Conservation (phyloP, 2,113 vertebrate species). For the Oncorhynchus tshawytscha region DNA sequence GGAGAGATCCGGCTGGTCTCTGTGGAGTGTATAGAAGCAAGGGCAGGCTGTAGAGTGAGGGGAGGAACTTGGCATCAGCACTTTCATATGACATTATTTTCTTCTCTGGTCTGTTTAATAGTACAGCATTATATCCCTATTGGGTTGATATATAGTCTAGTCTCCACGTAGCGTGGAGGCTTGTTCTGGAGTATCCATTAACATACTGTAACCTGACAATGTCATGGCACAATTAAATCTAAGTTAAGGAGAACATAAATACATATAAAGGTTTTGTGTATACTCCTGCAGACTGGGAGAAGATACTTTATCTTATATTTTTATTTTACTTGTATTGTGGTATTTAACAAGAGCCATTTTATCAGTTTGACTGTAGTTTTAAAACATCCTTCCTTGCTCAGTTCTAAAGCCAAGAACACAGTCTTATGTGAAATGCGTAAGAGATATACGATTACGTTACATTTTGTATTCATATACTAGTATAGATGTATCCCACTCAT, state of each 20-base stretch:
- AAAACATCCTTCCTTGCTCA: not conserved
- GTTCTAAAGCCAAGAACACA: not conserved
- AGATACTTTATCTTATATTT: no score
- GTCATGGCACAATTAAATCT: not conserved
- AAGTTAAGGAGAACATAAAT: not conserved
- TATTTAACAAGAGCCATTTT: not conserved
- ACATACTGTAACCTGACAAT: not conserved
- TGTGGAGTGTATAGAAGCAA: slow-evolving; percentile 23
- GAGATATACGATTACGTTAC: no score
- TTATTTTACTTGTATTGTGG: no score
- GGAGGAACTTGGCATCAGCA: slow-evolving; percentile 42
- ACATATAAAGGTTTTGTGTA: no score
- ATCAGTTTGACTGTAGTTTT: not conserved
- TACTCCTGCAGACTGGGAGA: no score
- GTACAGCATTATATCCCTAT: not conserved
- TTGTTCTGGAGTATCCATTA: not conserved
- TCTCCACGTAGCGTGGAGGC: not conserved
- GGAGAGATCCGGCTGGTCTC: slow-evolving; percentile 25
- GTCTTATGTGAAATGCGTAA: not conserved
- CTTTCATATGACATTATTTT: slow-evolving; percentile 20
- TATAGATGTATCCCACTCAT: no score
- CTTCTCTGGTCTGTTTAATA: not conserved
- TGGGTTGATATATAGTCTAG: not conserved
- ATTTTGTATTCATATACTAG: no score
- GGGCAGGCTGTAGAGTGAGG: slow-evolving; percentile 23